Conservation (phyloP, 2,888 invertebrate genomes). For the Stenchaetothrips biformis region DNA sequence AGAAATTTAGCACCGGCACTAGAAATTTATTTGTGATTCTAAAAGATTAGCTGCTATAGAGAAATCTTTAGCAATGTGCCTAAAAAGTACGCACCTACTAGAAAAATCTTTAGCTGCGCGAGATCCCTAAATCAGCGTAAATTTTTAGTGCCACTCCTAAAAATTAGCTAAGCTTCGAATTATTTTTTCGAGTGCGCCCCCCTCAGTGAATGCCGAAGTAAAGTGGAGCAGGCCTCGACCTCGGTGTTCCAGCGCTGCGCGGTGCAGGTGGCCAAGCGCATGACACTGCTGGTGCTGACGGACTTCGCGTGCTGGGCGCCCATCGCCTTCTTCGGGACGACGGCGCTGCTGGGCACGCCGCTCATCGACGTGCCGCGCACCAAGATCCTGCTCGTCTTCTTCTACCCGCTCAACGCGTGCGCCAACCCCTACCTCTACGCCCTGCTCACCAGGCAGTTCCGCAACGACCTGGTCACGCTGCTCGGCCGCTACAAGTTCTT, state of each 20-base stretch:
- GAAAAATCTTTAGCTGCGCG: too few relatives aligned
- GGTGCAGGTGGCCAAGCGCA: constrained; percentile 56
- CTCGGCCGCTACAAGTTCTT: constrained; percentile 46
- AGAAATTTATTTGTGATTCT: too few relatives aligned
- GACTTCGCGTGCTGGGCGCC: constrained; percentile 61
- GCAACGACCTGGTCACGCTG: constrained; percentile 54
- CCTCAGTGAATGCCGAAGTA: too few relatives aligned
- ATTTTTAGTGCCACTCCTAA: too few relatives aligned
- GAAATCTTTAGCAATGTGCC: too few relatives aligned
- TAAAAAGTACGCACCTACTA: too few relatives aligned
- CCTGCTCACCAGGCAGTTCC: constrained; percentile 60
- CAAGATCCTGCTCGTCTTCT: constrained; percentile 59
- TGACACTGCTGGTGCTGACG: constrained; percentile 63
- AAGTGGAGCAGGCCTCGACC: constrained; percentile 34
- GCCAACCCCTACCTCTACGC: constrained; percentile 67
- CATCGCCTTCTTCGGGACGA: constrained; percentile 61
- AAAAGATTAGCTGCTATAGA: too few relatives aligned
- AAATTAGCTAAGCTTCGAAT: too few relatives aligned
- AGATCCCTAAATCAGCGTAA: too few relatives aligned
- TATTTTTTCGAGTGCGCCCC: too few relatives aligned
- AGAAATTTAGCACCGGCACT: too few relatives aligned
- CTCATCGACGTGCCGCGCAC: constrained; percentile 54
- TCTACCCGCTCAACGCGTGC: constrained; percentile 64
- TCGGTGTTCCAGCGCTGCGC: constrained; percentile 47
- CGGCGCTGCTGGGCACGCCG: constrained; percentile 58